Base-by-base conservation (phyloP, 2,888 invertebrate species). In the Drosophila siamana region DNA sequence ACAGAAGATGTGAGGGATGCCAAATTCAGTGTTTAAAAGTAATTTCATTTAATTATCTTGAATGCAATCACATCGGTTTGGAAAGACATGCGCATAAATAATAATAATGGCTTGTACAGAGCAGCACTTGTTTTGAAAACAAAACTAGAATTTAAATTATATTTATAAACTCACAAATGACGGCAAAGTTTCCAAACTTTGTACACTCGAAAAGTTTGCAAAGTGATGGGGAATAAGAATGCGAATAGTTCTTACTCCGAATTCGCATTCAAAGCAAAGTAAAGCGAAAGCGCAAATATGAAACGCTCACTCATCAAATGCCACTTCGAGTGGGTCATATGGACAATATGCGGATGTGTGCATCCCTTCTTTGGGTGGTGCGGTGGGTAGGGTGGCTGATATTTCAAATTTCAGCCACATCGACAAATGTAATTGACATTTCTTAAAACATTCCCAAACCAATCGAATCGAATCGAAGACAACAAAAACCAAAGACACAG, bases 351-450 rank as follows among this genome's bases (percentile, higher is more conserved):
- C 19, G 69, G 22, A 61, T 56, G 67, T 72, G 54, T 68, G 28
- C 16, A 68, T 33, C 24, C 51, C 46, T 59, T 57, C 40, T 5
- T 40, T 33, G 15, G 24, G 59, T 13, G 8, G 2, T 33, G 59
- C n/a, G 7, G 13, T 9, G 46, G 22, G 51, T 30, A 9, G 52
- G 66, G 70, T 73, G n/a, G n/a, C 68, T 63, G 73, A 79, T 71
- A 81, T 79, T 85, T 75, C 62, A 78, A 81, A 85, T 75, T 79
- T 82, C 63, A 66, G 66, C 68, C 75, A 66, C 83, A 86, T 86
- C 78, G 80, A 78, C 88, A 78, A 83, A 71, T 88, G 88, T 86
- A 85, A 88, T 88, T 88, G 88, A 86, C 85, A 78, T 85, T 85
- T 85, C 81, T 85, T 82, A 62, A 80, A 80, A 57, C 57, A n/a